These are phyloP conservation scores for Cotesia vestalis DNA, from an alignment of 1,140 invertebrate species.

Conservation along the genomic window DNA sequence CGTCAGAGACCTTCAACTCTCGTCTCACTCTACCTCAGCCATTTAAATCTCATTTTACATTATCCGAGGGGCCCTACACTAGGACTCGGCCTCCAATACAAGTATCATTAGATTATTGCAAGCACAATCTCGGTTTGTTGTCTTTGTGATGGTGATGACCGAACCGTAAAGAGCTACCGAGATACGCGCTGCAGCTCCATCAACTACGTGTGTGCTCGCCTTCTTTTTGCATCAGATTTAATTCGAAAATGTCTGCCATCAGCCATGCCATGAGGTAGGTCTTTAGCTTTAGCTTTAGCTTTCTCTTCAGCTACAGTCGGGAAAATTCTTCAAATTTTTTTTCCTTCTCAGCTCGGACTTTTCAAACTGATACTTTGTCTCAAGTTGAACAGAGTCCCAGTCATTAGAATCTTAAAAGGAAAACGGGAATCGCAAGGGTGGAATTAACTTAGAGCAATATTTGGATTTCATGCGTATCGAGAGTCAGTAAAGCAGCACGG, in stretches of 20 bases:
- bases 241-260: too few relatives aligned
- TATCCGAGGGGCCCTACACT: neutral
- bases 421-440: neutral
- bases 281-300: too few relatives aligned
- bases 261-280: too few relatives aligned
- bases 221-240: too few relatives aligned
- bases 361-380: too few relatives aligned
- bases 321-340: too few relatives aligned
- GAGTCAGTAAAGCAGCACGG: neutral
- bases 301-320: too few relatives aligned
- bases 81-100: too few relatives aligned
- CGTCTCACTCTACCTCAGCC: too few relatives aligned
- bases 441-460: conserved; percentile 5
- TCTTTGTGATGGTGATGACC: conserved; percentile 10
- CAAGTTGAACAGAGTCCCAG: neutral
- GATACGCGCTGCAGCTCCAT: conserved; percentile 31
- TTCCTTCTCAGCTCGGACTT: too few relatives aligned
- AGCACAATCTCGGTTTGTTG: neutral
- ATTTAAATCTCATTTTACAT: too few relatives aligned
- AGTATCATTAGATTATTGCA: too few relatives aligned
- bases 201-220: neutral
- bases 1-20: neutral
- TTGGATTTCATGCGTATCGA: conserved; percentile 13
- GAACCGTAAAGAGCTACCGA: conserved; percentile 25
- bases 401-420: neutral